Base-by-base conservation (phyloP, 2,113 vertebrate genomes). In the Neotoma lepida region DNA sequence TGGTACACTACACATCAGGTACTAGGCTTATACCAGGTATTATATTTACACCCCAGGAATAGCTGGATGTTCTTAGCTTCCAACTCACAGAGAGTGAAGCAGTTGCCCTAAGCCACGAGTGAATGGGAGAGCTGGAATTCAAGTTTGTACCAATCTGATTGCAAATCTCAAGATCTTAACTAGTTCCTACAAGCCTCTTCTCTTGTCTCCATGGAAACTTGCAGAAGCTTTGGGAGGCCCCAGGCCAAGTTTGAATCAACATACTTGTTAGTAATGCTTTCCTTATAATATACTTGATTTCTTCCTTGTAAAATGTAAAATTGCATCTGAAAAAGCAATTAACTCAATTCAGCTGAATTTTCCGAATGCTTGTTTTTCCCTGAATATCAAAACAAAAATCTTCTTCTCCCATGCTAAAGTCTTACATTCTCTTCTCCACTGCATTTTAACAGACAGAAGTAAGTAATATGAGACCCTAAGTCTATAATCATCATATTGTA, bases 321-420 rank as follows among this genome's bases (percentile, higher is more conserved):
- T 2, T 78, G 44, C 44, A 51, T 73, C 64, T 90, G 66, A 89
- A 93, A 95, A 96, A 70, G 33, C 22, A 92, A 73, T 77, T 35
- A 41, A 28, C 63, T 93, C 44, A 17, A 26, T 71, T 87, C 90
- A 56, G 13, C 35, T 20, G 30, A 41, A 77, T 91, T 96, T 94
- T 88, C 85, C 90, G 39, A 94, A 87, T 84, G 15, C 61, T 49
- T 86, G 66, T 63, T 82, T 93, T 82, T 91, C 82, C 66, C 56
- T 77, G 7, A 86, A 87, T 82, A 89, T 68, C 93, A 82, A 88
- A 92, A 92, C 63, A 39, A 33, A 56, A 39, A 73, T 14, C 61
- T 74, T 35, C 56, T 92, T 70, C 26, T 63, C 56, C 54, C 22
- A 46, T 18, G 39, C 39, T 94, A 66, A 96, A 93, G 90, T 33